Percentiles rank a stretch among this genome's conserved stretches.
phyloP scores from a whole-genome alignment of 2,797 vertebrate species.

The Labeo calbasu region DNA sequence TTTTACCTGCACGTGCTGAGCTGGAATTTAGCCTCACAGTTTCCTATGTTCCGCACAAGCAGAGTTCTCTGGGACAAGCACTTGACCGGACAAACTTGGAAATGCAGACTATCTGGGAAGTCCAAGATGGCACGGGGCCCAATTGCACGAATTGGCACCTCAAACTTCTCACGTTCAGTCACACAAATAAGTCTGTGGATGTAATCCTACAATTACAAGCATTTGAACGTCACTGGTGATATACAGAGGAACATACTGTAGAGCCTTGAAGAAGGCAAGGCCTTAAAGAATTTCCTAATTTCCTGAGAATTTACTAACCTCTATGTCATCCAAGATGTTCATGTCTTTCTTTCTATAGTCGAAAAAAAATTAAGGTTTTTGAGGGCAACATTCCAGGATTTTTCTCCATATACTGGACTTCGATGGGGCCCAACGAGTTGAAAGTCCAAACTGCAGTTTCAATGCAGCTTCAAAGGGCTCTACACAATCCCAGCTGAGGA shows the following conservation, averaged over 20 bases:
- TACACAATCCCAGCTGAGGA: too few relatives aligned
- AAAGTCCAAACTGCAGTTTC: too few relatives aligned
- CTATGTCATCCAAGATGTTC: too few relatives aligned
- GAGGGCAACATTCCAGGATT: too few relatives aligned
- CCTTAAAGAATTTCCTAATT: background rate
- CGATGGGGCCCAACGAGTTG: too few relatives aligned
- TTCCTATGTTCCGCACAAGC: slow-evolving; percentile 85
- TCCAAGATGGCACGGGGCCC: slow-evolving; percentile 87
- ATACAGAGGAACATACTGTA: background rate
- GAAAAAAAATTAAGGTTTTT: too few relatives aligned
- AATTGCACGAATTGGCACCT: slow-evolving; percentile 84
- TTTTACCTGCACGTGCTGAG: slow-evolving; percentile 80
- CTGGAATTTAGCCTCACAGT: slow-evolving; percentile 78
- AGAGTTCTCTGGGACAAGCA: slow-evolving; percentile 81
- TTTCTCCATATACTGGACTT: too few relatives aligned
- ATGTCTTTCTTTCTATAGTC: too few relatives aligned
- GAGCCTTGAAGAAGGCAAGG: background rate
- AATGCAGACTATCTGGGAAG: slow-evolving; percentile 83
- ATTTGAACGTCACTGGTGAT: background rate
- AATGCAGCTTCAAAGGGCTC: too few relatives aligned
- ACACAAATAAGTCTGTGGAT: slow-evolving; percentile 80
- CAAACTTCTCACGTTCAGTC: slow-evolving; percentile 87
- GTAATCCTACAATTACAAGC: slow-evolving; percentile 81
- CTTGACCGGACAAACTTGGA: slow-evolving; percentile 84
- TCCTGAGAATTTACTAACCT: background rate